Evolutionary conservation across 2,888 invertebrate species (phyloP), one percentile per base, ranked within the genome.

Genomic region (Cerastis rubricosa): DNA sequence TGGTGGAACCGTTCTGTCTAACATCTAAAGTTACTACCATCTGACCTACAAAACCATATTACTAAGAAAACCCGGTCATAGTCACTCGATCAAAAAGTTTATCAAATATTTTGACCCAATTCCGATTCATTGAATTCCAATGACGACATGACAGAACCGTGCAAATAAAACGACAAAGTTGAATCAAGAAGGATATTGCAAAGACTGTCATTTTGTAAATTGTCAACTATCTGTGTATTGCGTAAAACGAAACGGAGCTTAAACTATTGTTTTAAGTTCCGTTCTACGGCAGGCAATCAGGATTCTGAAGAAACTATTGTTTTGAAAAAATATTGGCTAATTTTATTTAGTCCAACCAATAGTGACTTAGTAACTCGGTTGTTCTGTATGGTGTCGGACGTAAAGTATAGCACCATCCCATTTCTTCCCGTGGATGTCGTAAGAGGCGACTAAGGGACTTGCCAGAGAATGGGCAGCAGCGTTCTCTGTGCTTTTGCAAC

Each of bases 261-360:
- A 66, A 74, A 81, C 83, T 67, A 88, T 87, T 89, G 87, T 88
- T 75, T 76, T 67, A 35, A 74, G 82, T 86, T 86, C 80, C 78
- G 74, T 85, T 82, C 29, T 57, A 81, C 76, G 77, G 72, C 77
- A 68, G 25, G 67, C 51, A 40, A 64, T 65, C 11, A 12, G 19
- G 2, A n/a, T 70, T 59, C 54, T 54, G 17, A 47, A 45, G 12
- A 47, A 65, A 59, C 51, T 11, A 65, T 83, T 45, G 68, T 78
- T 65, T 74, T 8, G n/a, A 7, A 2, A 14, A 65, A 45, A 64
- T 64, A 6, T 57, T 80, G 54, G 29, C 9, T 54, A 12, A 64
- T 71, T 63, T 71, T 63, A 29, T 67, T 77, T 57, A 17, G 47
- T n/a, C 7, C 9, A 11, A 54, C 0, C 17, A 43, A 14, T 17